These are phyloP conservation scores for Oreochromis niloticus DNA, from an alignment of 2,113 vertebrate species.

Conservation along the genomic window DNA sequence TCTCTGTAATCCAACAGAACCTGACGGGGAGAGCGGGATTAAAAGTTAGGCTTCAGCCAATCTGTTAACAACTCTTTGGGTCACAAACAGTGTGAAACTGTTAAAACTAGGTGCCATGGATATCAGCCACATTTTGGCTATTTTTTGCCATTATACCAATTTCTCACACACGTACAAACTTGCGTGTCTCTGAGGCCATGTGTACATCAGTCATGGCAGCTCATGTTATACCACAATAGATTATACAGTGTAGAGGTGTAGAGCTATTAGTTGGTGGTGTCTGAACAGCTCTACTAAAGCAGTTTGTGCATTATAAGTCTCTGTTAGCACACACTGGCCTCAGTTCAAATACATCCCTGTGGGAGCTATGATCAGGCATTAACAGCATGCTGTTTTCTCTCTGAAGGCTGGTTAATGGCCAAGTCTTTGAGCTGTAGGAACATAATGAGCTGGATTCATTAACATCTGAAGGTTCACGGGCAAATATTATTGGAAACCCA, in stretches of 20 bases:
- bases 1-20: conserved; percentile 52
- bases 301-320: not conserved
- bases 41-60: conserved; percentile 61
- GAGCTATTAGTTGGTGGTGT: not conserved
- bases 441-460: not conserved
- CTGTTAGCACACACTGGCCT: not conserved
- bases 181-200: not conserved
- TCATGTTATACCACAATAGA: not conserved
- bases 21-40: conserved; percentile 45
- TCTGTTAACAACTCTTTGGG: conserved; percentile 68
- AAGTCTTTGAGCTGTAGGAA: not conserved
- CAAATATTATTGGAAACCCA: not conserved
- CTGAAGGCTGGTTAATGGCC: not conserved
- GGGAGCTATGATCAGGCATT: not conserved
- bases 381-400: not conserved
- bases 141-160: not conserved
- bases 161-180: not conserved
- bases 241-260: not conserved
- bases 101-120: conserved; percentile 45
- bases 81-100: conserved; percentile 42
- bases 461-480: not conserved
- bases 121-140: not conserved
- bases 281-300: not conserved
- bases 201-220: not conserved
- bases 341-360: not conserved